Percentiles rank a stretch among this genome's conserved stretches.
Conservation (phyloP, 1,140 invertebrate species). For the Drosophila seguyi region DNA sequence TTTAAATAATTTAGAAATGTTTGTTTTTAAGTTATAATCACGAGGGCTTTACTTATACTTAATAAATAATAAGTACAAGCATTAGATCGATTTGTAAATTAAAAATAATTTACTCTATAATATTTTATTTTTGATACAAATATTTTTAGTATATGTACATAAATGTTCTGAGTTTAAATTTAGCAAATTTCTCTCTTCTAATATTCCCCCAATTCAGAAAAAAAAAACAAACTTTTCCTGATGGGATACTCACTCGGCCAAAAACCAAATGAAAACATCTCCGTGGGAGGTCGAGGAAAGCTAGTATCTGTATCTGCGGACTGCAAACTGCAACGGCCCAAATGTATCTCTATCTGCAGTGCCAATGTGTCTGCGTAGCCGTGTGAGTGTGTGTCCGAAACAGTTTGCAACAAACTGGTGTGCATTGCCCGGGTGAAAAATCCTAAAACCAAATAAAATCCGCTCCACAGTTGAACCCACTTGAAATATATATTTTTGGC, state of each 20-base stretch:
- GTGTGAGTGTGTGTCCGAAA: constrained; percentile 39
- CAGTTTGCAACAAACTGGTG: constrained; percentile 68
- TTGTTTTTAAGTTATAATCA: too few relatives aligned
- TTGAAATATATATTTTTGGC: constrained; percentile 80
- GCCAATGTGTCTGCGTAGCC: constrained; percentile 29
- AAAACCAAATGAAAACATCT: constrained; percentile 43
- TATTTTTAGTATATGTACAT: too few relatives aligned
- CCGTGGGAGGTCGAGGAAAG: constrained; percentile 32
- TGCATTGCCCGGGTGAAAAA: constrained; percentile 36
- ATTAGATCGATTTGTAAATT: too few relatives aligned
- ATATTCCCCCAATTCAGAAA: constrained; percentile 5
- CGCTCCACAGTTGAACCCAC: constrained; percentile 60
- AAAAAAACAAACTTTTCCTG: constrained; percentile 12
- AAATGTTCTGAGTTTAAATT: too few relatives aligned
- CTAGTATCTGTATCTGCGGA: constrained; percentile 40
- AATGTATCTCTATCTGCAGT: constrained; percentile 49
- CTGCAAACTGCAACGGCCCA: constrained; percentile 31
- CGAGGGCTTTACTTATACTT: too few relatives aligned
- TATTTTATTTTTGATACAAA: too few relatives aligned
- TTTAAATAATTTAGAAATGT: too few relatives aligned
- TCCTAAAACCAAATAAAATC: constrained; percentile 76
- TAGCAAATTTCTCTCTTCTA: background rate
- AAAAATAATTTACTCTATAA: background rate
- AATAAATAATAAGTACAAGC: too few relatives aligned
- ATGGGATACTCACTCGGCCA: constrained; percentile 12